Base-by-base conservation (phyloP, 2,113 vertebrate species). In the Puffinus mauretanicus region DNA sequence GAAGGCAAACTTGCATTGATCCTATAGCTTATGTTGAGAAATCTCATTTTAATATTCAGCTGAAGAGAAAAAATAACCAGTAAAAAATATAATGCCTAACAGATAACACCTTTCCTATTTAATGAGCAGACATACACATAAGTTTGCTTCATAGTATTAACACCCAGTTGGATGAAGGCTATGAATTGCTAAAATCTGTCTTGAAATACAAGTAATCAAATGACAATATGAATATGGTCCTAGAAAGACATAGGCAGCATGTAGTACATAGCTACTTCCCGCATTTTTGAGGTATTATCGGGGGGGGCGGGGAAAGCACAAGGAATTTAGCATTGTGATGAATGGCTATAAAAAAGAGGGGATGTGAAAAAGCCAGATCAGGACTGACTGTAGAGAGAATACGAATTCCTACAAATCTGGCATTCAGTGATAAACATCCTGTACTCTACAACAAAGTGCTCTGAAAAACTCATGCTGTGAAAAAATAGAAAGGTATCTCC, bases 111-210 rank as follows among this genome's bases (percentile, higher is more conserved):
- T 69, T 67, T 67, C 36, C 18, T 73, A 29, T 79, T 51, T 36
- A 82, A 67, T 0, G 1, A 69, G 25, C 6, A 62, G 66, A 49
- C 47, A 66, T 22, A 44, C 11, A 49, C 17, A 0, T 16, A 55
- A 18, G 9, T 55, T 79, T 71, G 16, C 20, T 34, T 78, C 12
- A 34, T 3, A 65, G 18, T 49, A 64, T 87, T 38, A 93, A 58
- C 21, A 46, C 10, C 9, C 14, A 36, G 10, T 7, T 55, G 69
- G 15, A 22, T 47, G 64, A 73, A 93, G 78, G 19, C 22, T 47
- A 13, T 22, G 29, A 72, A 44, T 51, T 79, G 69, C 18, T 87
- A 78, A 78, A 86, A 73, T 70, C 14, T 80, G 17, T 79, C 57
- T 46, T 46, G 15, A 80, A 91, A 84, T 36, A 38, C 5, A 64